Evolutionary conservation across 1,140 invertebrate genomes (phyloP).

Genomic region (Condylostylus longicornis): DNA sequence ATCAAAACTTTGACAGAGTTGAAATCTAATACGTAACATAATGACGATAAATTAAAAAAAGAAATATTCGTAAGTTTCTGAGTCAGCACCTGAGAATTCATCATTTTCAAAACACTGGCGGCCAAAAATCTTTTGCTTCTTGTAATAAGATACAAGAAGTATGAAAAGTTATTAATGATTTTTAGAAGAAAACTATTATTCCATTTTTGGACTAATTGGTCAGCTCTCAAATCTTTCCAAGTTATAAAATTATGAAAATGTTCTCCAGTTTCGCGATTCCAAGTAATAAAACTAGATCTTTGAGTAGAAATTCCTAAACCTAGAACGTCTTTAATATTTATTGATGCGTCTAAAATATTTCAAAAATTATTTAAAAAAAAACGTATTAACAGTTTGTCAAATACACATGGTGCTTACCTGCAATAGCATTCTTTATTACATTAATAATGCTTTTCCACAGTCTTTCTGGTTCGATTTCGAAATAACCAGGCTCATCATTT

Average conservation of each 20-base stretch:
- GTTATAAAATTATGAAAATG: slow-evolving; percentile 88
- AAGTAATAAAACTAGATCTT: slow-evolving; percentile 74
- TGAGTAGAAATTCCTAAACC: slow-evolving; percentile 79
- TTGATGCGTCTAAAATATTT: slow-evolving; percentile 41
- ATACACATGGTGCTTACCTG: slow-evolving; percentile 34
- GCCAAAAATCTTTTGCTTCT: slow-evolving; percentile 66
- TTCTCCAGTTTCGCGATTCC: slow-evolving; percentile 66
- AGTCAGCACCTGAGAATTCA: slow-evolving; percentile 58
- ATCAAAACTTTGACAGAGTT: too few relatives aligned
- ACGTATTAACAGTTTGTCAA: not conserved
- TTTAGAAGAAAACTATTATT: slow-evolving; percentile 68
- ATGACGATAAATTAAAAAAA: slow-evolving; percentile 1
- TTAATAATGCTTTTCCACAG: slow-evolving; percentile 58
- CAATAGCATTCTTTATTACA: slow-evolving; percentile 50
- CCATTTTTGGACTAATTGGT: slow-evolving; percentile 64
- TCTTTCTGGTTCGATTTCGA: slow-evolving; percentile 78
- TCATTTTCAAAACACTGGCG: slow-evolving; percentile 59
- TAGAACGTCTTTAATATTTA: slow-evolving; percentile 44
- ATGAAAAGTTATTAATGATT: slow-evolving; percentile 35
- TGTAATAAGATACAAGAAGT: slow-evolving; percentile 57
- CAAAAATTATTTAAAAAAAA: slow-evolving; percentile 13
- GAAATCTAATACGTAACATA: too few relatives aligned
- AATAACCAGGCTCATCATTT: slow-evolving; percentile 58
- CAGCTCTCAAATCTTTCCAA: slow-evolving; percentile 86
- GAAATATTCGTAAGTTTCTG: slow-evolving; percentile 3